Percentiles rank a stretch among this genome's conserved stretches.
Conservation (phyloP, 1,140 invertebrate genomes). For the Ctenoplectra terminalis region DNA sequence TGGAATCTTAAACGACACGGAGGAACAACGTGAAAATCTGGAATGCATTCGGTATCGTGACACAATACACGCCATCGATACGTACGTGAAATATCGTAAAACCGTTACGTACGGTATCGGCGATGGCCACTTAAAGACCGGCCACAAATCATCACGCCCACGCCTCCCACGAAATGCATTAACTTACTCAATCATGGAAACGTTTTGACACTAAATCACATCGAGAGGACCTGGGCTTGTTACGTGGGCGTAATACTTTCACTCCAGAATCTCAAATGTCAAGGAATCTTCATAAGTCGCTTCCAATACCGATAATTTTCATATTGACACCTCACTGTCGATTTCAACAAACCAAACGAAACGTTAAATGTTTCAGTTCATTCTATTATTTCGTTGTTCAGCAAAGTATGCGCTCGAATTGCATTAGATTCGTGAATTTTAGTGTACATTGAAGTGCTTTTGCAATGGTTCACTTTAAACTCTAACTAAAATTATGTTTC, state of each 20-base stretch:
- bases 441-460: no score
- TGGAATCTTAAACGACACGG: background rate
- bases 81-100: conserved; percentile 45
- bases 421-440: no score
- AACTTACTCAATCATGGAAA: conserved; percentile 62
- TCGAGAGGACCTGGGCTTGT: background rate
- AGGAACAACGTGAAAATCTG: background rate
- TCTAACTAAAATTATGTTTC: no score
- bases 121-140: conserved; percentile 41
- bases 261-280: conserved; percentile 54
- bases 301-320: background rate
- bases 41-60: conserved; percentile 8
- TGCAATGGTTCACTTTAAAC: no score
- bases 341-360: background rate
- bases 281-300: conserved; percentile 23
- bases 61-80: conserved; percentile 23
- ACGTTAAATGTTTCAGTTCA: no score
- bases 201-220: conserved; percentile 54
- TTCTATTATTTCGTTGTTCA: no score
- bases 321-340: background rate
- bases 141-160: conserved; percentile 50
- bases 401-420: no score
- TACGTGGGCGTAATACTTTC: conserved; percentile 49
- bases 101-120: conserved; percentile 45
- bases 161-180: conserved; percentile 55